Percentiles rank a stretch among this genome's conserved stretches.
Evolutionary conservation across 2,113 vertebrate species (phyloP).

Genomic region (Thomomys bottae): DNA sequence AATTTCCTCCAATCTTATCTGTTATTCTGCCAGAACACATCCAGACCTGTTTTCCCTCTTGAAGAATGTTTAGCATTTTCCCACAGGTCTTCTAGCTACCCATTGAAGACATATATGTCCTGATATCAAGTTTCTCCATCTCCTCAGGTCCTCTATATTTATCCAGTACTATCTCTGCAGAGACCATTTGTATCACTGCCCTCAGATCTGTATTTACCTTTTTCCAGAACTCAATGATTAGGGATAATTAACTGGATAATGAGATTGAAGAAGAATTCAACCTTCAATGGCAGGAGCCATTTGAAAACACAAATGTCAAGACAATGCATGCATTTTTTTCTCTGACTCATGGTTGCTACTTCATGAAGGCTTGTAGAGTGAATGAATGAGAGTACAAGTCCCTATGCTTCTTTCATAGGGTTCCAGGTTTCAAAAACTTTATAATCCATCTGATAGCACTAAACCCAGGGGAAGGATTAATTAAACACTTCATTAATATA

Average conservation of each 20-base stretch:
- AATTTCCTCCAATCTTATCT: not conserved
- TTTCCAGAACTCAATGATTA: not conserved
- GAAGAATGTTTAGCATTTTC: not conserved
- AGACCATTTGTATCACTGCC: not conserved
- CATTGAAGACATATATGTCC: not conserved
- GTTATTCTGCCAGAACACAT: not conserved
- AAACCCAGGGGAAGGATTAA: not conserved
- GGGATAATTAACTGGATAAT: not conserved
- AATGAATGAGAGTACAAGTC: not conserved
- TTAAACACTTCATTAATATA: not conserved
- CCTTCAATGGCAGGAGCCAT: not conserved
- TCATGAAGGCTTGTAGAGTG: not conserved
- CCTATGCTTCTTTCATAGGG: not conserved
- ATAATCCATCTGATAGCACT: not conserved
- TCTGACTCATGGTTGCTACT: not conserved
- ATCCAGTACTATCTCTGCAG: not conserved
- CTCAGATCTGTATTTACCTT: not conserved
- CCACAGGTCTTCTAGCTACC: not conserved
- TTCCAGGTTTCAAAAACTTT: not conserved
- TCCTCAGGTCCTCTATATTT: not conserved
- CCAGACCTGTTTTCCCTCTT: not conserved
- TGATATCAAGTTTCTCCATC: not conserved
- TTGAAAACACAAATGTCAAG: not conserved
- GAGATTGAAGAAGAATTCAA: not conserved
- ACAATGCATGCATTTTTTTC: not conserved